Conservation (phyloP, 2,113 vertebrate genomes). For the Anarrhichthys ocellatus region DNA sequence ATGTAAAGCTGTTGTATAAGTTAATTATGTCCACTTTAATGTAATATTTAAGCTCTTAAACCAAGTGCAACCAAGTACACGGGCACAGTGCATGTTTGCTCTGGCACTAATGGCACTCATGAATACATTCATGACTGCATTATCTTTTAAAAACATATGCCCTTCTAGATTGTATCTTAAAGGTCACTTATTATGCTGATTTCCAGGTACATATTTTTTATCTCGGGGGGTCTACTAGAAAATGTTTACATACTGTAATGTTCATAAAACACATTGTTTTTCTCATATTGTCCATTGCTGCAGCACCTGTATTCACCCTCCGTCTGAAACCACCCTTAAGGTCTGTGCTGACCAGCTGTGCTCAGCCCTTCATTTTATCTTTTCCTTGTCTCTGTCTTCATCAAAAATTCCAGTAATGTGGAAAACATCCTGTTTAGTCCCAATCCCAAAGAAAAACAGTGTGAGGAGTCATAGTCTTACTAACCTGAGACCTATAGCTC, state of each 20-base stretch:
- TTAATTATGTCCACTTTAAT: constrained; percentile 35
- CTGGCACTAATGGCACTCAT: constrained; percentile 16
- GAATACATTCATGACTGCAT: constrained; percentile 5
- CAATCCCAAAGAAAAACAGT: too few species aligned
- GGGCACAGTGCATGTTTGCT: background rate
- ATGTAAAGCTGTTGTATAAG: constrained; percentile 7
- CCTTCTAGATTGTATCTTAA: background rate
- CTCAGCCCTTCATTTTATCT: too few species aligned
- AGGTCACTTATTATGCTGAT: background rate
- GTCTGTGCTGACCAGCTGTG: too few species aligned
- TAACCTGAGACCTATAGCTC: too few species aligned
- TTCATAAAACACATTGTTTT: background rate
- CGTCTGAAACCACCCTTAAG: too few species aligned
- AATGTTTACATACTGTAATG: background rate
- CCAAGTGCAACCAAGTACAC: constrained; percentile 9
- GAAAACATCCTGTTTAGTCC: too few species aligned
- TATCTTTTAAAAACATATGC: background rate
- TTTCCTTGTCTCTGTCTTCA: too few species aligned
- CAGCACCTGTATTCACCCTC: background rate
- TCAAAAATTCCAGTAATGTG: too few species aligned
- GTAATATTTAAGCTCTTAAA: constrained; percentile 19
- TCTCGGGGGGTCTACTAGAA: background rate
- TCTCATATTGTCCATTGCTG: background rate
- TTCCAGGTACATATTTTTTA: background rate
- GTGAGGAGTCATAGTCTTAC: too few species aligned